Evolutionary conservation across 2,113 vertebrate genomes (phyloP).

Genomic region (Oryzias javanicus): DNA sequence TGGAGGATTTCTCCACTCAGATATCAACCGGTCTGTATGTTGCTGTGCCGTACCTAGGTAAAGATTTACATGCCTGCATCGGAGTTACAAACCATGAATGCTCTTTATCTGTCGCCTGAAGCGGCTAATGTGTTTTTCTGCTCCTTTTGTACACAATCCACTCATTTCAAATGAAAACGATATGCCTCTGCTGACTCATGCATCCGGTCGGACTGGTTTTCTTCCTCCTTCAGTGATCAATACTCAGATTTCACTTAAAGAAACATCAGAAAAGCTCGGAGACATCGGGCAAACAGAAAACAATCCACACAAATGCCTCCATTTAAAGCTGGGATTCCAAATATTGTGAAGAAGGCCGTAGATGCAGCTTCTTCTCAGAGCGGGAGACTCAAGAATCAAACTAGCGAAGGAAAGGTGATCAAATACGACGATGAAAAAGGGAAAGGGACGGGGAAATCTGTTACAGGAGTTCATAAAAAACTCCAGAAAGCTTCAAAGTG

Average conservation of each 20-base stretch:
- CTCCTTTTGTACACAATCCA: slow-evolving; percentile 5
- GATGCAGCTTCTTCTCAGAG: too few relatives aligned
- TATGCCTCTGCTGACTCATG: slow-evolving; percentile 14
- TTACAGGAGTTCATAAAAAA: too few relatives aligned
- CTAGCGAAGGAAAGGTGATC: too few relatives aligned
- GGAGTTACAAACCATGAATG: neutral
- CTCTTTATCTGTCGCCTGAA: neutral
- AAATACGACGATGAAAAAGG: too few relatives aligned
- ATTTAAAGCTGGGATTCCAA: too few relatives aligned
- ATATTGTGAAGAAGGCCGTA: too few relatives aligned
- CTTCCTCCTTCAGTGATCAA: slow-evolving; percentile 25
- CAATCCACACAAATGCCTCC: too few relatives aligned
- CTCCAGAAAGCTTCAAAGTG: too few relatives aligned
- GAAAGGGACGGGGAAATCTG: too few relatives aligned
- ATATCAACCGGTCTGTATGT: slow-evolving; percentile 36
- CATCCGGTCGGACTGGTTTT: slow-evolving; percentile 61
- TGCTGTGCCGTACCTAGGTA: slow-evolving; percentile 17
- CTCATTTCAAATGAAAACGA: slow-evolving; percentile 40
- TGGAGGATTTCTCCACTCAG: slow-evolving; percentile 25
- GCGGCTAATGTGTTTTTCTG: neutral
- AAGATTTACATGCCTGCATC: slow-evolving; percentile 12
- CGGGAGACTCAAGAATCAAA: too few relatives aligned
- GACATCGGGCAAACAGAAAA: neutral
- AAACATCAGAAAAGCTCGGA: slow-evolving; percentile 11
- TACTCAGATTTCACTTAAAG: slow-evolving; percentile 12